These are phyloP conservation scores for Psittacus erithacus DNA, from an alignment of 2,113 vertebrate genomes.

Conservation along the genomic window DNA sequence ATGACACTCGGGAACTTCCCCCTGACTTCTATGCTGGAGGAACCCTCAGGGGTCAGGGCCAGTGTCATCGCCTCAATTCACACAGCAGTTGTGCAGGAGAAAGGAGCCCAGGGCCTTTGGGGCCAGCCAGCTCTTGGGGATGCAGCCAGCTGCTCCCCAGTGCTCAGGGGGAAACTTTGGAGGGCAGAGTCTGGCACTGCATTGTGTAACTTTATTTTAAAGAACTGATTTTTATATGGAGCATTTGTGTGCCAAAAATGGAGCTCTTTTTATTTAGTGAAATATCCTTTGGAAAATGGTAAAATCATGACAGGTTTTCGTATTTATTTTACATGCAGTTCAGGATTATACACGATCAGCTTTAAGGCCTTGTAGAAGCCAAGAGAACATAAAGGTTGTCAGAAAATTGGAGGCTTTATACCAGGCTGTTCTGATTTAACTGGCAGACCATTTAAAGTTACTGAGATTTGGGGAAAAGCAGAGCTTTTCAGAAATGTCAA, in stretches of 20 bases:
- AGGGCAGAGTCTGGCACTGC: not conserved
- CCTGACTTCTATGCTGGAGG: not conserved
- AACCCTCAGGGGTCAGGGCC: not conserved
- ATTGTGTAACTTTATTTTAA: slow-evolving; percentile 2
- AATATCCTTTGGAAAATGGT: slow-evolving; percentile 63
- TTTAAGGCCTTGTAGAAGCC: slow-evolving; percentile 63
- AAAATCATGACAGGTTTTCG: slow-evolving; percentile 62
- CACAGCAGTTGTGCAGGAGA: not conserved
- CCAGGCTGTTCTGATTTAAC: slow-evolving; percentile 13
- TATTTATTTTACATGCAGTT: slow-evolving; percentile 67
- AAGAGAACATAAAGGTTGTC: slow-evolving; percentile 70
- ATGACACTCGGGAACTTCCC: fast-evolving
- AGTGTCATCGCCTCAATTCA: fast-evolving
- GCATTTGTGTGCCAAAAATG: not conserved
- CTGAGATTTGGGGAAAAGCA: slow-evolving; percentile 33
- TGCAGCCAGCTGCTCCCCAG: not conserved
- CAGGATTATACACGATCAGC: slow-evolving; percentile 63
- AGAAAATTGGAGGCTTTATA: slow-evolving; percentile 64
- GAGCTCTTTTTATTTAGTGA: slow-evolving; percentile 57
- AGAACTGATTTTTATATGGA: slow-evolving; percentile 46
- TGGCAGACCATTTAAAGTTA: slow-evolving; percentile 47
- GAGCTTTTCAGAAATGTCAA: slow-evolving; percentile 53
- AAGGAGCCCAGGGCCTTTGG: fast-evolving
- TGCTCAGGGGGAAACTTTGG: not conserved
- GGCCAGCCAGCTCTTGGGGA: not conserved